These are phyloP conservation scores for Monodelphis domestica DNA, from an alignment of 2,797 vertebrate species.

Conservation along the genomic window DNA sequence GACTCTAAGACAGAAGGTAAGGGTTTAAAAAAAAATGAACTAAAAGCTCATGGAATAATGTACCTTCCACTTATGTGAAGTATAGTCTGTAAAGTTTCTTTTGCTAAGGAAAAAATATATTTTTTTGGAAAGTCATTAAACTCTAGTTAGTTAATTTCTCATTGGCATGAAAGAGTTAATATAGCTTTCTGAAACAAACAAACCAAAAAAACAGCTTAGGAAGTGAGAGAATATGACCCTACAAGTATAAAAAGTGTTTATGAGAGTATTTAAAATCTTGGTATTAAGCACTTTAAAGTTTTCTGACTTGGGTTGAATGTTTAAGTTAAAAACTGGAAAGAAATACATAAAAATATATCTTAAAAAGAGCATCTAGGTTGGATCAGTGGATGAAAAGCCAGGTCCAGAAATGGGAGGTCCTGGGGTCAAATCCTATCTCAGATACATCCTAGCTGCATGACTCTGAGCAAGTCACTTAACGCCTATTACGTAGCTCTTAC, in stretches of 20 bases:
- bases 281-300: neutral
- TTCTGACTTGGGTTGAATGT: constrained; percentile 10
- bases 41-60: neutral
- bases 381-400: no score
- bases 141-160: neutral
- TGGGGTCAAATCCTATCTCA: no score
- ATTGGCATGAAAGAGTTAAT: constrained; percentile 22
- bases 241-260: constrained; percentile 4
- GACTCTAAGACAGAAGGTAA: no score
- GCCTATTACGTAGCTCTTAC: no score
- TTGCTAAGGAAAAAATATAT: constrained; percentile 9
- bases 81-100: neutral
- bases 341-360: constrained; percentile 17
- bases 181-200: constrained; percentile 18
- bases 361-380: no score
- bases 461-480: no score
- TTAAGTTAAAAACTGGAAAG: neutral
- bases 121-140: neutral
- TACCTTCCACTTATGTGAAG: neutral
- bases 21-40: neutral
- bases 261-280: neutral
- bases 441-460: no score
- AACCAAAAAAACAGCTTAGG: neutral
- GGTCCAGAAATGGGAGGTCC: no score
- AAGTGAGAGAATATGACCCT: neutral